These are phyloP conservation scores for Junco hyemalis DNA, from an alignment of 2,113 vertebrate species.

Conservation along the genomic window DNA sequence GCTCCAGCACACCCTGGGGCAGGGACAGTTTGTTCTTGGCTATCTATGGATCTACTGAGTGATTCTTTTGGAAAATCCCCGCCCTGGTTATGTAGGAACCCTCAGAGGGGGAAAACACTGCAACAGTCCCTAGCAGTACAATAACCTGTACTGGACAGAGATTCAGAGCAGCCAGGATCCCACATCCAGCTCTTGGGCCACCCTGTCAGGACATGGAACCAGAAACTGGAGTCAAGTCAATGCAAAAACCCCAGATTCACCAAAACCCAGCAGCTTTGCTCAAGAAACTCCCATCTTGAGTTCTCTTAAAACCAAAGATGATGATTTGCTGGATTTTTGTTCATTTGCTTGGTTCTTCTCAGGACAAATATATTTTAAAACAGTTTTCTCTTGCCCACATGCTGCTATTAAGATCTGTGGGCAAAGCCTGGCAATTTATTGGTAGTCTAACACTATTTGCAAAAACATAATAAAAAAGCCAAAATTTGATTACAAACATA, in stretches of 20 bases:
- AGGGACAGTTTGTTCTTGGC: neutral
- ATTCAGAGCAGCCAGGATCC: neutral
- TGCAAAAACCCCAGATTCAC: neutral
- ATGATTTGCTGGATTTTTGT: neutral
- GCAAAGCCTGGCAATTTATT: neutral
- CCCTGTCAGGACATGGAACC: neutral
- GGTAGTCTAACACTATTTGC: neutral
- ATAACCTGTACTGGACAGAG: rapidly evolving
- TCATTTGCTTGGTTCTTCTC: neutral
- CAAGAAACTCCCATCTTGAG: neutral
- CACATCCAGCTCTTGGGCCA: neutral
- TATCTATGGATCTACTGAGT: neutral
- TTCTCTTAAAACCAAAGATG: neutral
- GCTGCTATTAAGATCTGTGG: neutral
- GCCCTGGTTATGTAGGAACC: neutral
- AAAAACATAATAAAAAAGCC: neutral
- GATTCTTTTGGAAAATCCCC: neutral
- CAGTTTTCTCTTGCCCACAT: neutral
- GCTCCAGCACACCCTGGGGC: rapidly evolving
- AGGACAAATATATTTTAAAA: neutral
- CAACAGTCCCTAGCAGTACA: neutral
- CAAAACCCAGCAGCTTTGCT: neutral
- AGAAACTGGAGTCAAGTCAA: neutral
- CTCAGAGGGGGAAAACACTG: neutral
- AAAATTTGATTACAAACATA: neutral